Percentiles rank a stretch among this genome's conserved stretches.
Conservation (phyloP, 1,140 invertebrate genomes). For the Pogonomyrmex barbatus region DNA sequence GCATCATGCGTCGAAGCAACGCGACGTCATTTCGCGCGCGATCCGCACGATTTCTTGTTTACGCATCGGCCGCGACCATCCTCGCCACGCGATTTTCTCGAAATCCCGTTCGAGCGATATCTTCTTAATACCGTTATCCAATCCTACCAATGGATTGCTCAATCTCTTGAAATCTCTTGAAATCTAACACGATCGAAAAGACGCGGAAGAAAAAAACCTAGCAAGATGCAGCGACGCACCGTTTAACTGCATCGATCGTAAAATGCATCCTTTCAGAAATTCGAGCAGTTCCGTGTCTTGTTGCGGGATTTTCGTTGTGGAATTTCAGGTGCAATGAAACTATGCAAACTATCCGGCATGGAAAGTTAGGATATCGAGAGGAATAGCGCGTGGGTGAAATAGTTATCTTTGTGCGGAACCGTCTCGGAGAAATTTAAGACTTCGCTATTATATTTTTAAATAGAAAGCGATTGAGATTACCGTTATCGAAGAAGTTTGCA, state of each 20-base stretch:
- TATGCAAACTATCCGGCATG: conserved; percentile 39
- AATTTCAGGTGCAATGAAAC: conserved; percentile 32
- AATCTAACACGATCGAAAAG: background rate
- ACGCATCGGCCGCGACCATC: background rate
- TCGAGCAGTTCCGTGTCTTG: background rate
- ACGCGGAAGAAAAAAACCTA: background rate
- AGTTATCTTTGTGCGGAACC: conserved; percentile 11
- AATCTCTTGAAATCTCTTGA: background rate
- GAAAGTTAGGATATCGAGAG: conserved; percentile 11
- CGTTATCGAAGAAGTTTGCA: background rate
- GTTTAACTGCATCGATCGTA: conserved; percentile 5
- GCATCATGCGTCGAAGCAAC: background rate
- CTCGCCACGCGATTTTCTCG: background rate
- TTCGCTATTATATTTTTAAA: conserved; percentile 5
- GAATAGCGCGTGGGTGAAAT: conserved; percentile 7
- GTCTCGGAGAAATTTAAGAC: conserved; percentile 16
- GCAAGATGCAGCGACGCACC: too few relatives aligned
- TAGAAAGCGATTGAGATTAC: background rate
- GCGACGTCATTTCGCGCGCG: conserved; percentile 33
- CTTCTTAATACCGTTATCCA: background rate
- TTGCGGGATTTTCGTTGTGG: background rate
- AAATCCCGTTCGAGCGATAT: conserved; percentile 25
- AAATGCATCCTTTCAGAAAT: conserved; percentile 1
- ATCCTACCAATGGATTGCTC: background rate
- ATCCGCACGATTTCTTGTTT: conserved; percentile 29